phyloP scores from a whole-genome alignment of 2,113 vertebrate species.

The Tragelaphus strepsiceros region DNA sequence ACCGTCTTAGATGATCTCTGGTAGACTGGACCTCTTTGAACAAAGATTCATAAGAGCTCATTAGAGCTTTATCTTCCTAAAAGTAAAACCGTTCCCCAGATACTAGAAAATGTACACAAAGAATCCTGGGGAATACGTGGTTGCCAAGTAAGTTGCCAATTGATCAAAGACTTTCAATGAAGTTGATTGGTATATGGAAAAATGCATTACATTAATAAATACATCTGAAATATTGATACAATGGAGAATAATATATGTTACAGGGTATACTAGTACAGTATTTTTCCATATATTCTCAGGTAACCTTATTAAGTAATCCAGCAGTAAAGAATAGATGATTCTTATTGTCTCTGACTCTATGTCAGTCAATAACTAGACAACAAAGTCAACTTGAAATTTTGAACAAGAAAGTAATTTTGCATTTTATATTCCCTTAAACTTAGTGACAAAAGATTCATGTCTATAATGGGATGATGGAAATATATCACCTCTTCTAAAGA shows the following conservation, averaged over 20 bases:
- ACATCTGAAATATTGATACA: neutral
- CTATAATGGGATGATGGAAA: neutral
- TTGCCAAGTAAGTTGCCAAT: neutral
- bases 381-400: neutral
- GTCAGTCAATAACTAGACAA: neutral
- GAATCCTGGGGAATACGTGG: neutral
- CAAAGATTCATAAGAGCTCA: conserved; percentile 31
- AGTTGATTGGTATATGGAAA: neutral
- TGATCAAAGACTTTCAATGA: conserved; percentile 10
- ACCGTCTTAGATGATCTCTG: conserved; percentile 29
- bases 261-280: neutral
- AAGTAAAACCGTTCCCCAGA: neutral
- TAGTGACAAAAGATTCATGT: neutral
- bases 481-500: neutral
- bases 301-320: neutral
- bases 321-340: neutral
- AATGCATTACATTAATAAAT: neutral
- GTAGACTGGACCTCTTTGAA: conserved; percentile 50
- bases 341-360: neutral
- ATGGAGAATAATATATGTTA: neutral
- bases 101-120: neutral
- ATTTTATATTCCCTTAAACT: neutral
- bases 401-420: neutral
- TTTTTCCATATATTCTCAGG: neutral
- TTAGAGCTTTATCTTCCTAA: conserved; percentile 45